Percentiles rank a stretch among this genome's conserved stretches.
These are phyloP conservation scores for Pterophyllum scalare DNA, from an alignment of 2,113 vertebrate species.

Conservation along the genomic window DNA sequence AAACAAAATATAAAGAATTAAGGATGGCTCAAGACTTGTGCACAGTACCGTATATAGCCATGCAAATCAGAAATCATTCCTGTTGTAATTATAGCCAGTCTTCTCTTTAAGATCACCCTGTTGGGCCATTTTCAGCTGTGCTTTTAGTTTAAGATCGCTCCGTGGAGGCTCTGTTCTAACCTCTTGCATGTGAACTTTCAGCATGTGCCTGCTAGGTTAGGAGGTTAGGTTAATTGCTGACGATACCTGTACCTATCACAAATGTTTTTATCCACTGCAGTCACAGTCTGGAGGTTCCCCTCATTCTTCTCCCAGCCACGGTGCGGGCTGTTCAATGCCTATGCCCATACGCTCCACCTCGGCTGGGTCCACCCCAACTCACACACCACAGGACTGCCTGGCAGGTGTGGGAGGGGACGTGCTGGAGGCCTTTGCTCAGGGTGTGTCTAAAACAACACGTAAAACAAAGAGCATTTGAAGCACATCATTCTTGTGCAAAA, in stretches of 20 bases:
- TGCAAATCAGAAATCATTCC: neutral
- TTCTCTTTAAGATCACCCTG: neutral
- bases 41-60: neutral
- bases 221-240: neutral
- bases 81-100: neutral
- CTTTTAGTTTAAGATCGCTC: neutral
- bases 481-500: neutral
- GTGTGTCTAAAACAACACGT: slow-evolving; percentile 71
- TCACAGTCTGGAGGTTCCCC: slow-evolving; percentile 89
- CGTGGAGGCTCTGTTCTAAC: neutral
- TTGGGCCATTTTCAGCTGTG: neutral
- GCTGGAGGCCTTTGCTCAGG: slow-evolving; percentile 91
- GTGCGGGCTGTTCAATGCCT: slow-evolving; percentile 87
- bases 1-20: no score
- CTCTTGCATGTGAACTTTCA: neutral
- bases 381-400: slow-evolving; percentile 88
- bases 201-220: neutral
- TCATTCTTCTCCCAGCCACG: slow-evolving; percentile 90
- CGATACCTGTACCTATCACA: neutral
- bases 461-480: neutral
- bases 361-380: slow-evolving; percentile 90
- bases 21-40: no score
- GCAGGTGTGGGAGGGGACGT: slow-evolving; percentile 86
- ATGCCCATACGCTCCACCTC: slow-evolving; percentile 92
- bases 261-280: slow-evolving; percentile 66